Conservation (phyloP, 2,797 vertebrate species). For the Staurois parvus region DNA sequence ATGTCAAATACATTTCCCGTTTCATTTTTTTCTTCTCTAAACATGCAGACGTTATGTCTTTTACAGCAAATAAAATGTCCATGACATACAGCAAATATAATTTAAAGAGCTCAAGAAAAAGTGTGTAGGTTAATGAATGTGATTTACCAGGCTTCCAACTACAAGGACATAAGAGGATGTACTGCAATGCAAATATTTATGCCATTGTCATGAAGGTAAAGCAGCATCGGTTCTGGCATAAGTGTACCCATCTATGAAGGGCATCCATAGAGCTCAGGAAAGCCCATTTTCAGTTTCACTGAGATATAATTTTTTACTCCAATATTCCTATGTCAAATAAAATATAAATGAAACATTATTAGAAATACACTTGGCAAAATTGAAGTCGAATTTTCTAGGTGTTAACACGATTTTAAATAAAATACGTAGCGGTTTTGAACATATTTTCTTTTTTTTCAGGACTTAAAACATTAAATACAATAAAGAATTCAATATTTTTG, state of each 20-base stretch:
- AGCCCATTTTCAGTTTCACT: too few species aligned
- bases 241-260: slow-evolving; percentile 12
- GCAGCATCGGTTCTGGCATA: slow-evolving; percentile 10
- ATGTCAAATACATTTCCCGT: background rate
- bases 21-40: background rate
- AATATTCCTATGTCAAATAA: too few species aligned
- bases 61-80: slow-evolving; percentile 10
- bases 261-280: too few species aligned
- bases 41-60: slow-evolving; percentile 2
- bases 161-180: background rate
- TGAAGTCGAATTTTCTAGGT: too few species aligned
- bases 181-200: slow-evolving; percentile 13
- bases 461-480: too few species aligned
- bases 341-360: too few species aligned
- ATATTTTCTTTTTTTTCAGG: too few species aligned
- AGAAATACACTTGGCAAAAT: too few species aligned
- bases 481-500: too few species aligned
- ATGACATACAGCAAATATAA: slow-evolving; percentile 29
- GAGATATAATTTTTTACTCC: too few species aligned
- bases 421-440: too few species aligned
- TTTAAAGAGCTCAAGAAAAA: slow-evolving; percentile 39
- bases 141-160: background rate
- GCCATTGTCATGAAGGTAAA: slow-evolving; percentile 38
- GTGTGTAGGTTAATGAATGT: slow-evolving; percentile 9
- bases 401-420: too few species aligned